Evolutionary conservation across 2,888 invertebrate species (phyloP), one percentile per base, ranked within the genome.

Genomic region (Gerris lacustris): DNA sequence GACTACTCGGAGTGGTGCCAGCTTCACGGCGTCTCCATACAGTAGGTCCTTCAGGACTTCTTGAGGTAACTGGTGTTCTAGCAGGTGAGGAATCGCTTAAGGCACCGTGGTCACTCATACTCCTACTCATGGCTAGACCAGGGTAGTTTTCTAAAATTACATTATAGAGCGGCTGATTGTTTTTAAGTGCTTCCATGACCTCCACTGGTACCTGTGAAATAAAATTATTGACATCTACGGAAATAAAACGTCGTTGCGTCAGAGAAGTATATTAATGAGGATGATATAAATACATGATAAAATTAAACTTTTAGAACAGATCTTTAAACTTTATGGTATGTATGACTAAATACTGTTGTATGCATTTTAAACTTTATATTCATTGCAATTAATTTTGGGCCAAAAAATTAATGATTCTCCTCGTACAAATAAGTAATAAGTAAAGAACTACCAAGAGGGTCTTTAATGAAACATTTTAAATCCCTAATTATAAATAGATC

Each of bases 141-240:
- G 90, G 90, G 78, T 90, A 89, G 77, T 89, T 89, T 78, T 88
- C 87, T 74, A 90, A 79, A 72, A 90, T 86, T 11, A 89, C 86
- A 73, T 86, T 87, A 80, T 88, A 89, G 6, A 89, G 80, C 68
- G 70, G 84, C 73, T 86, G 86, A 77, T 89, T 89, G 66, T 85
- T 80, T 73, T 85, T 81, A 31, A 89, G 78, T n/a, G 82, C 82
- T 77, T 88, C 87, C 69, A 88, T 77, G 44, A 87, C 87, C 78
- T 85, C 85, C 74, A 86, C 80, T 15, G 88, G 87, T 44, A 87
- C 82, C 88, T 88, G 80, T 70, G 82, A 82, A 71, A 71, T 67
- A 70, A 43, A 0, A 44, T 2, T 44, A 71, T 70, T 47, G 43
- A 31, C 31, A 31, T 31, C 31, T 31, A 31, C 31, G 17, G 44